Conservation (phyloP, 2,797 vertebrate species). For the Platalea minor region DNA sequence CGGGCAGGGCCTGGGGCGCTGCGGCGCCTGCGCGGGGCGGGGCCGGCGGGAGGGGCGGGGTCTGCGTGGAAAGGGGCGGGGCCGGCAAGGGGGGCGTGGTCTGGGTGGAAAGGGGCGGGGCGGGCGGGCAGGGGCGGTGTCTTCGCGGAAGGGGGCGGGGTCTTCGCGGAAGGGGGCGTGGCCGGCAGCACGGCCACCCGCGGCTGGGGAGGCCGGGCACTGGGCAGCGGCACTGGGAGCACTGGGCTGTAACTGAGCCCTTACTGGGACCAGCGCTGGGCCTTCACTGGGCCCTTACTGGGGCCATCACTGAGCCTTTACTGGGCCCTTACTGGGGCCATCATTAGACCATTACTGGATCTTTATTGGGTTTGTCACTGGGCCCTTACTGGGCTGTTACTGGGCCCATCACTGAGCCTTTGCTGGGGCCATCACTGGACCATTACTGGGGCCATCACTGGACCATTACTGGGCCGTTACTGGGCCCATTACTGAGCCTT, state of each 20-base stretch:
- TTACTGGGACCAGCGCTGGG: background rate
- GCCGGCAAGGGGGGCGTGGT: background rate
- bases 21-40: background rate
- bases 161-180: background rate
- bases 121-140: background rate
- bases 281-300: background rate
- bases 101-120: background rate
- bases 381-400: background rate
- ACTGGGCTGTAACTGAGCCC: background rate
- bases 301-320: too few relatives aligned
- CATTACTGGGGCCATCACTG: too few relatives aligned
- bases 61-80: background rate
- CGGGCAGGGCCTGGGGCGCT: background rate
- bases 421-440: background rate
- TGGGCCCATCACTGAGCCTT: background rate
- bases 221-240: background rate
- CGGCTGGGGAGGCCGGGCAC: background rate
- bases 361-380: too few relatives aligned
- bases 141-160: background rate
- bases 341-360: too few relatives aligned
- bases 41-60: background rate
- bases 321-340: too few relatives aligned
- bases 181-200: background rate
- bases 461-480: too few relatives aligned
- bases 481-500: too few relatives aligned